Evolutionary conservation across 2,113 vertebrate species (phyloP), one percentile per base, ranked within the genome.

Genomic region (Gymnobelideus leadbeateri): DNA sequence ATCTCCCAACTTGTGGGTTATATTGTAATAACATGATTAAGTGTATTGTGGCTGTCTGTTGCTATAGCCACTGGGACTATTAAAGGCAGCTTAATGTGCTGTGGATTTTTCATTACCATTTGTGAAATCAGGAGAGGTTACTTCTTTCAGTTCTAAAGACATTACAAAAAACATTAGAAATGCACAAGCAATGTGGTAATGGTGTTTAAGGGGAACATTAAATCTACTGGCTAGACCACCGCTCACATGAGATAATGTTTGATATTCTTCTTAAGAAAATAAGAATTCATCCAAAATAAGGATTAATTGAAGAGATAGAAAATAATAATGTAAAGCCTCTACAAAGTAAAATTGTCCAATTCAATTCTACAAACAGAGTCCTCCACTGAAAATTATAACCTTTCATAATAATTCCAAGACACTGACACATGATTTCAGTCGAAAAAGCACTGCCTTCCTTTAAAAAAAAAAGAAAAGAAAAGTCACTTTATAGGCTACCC

Each of bases 181-280:
- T 92, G 92, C 92, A 57, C n/a, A 91, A 94, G 19, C 47, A 51
- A 52, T 21, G 9, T 84, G 24, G 49, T 91, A 95, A 92, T 0
- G 31, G 84, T 53, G 6, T 91, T 96, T 68, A 89, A 96, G 51
- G 68, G 68, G 25, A 95, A 68, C 19, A 92, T 89, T 92, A 23
- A 89, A 61, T 93, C 49, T 37, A 61, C 43, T 52, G 37, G 47
- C 23, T 91, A n/a, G 91, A n/a, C 43, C 37, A 95, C 2, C 53
- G 14, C 21, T 89, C 49, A 94, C 8, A 28, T 90, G 25, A 49
- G 46, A 90, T 90, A 51, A 49, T 3, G 31, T 57, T 53, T 57
- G 31, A 95, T 77, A 84, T 19, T 91, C 3, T 84, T 89, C 21
- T 52, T 14, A 90, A 19, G 57, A 93, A 90, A 93, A 52, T 90